Evolutionary conservation across 2,113 vertebrate genomes (phyloP).

Genomic region (Arizona elegans): DNA sequence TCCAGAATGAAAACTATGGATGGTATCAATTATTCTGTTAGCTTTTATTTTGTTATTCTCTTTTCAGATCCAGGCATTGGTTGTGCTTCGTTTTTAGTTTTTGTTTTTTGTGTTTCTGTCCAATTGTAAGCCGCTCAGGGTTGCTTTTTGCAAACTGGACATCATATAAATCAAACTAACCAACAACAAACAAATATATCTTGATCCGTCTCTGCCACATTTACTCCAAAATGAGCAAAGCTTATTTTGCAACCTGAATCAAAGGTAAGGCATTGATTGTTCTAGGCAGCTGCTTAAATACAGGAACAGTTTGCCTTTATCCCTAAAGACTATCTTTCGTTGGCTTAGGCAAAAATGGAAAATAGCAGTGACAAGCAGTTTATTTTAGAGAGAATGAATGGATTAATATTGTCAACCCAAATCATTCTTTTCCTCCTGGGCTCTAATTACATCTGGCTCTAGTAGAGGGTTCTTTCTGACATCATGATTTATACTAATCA

Average conservation of each 20-base stretch:
- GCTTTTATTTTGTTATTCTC: not conserved
- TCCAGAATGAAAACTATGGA: not conserved
- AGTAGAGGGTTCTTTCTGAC: not conserved
- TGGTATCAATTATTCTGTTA: not conserved
- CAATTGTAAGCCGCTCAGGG: not conserved
- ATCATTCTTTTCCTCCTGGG: not conserved
- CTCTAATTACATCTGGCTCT: not conserved
- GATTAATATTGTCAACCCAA: not conserved
- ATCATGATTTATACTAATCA: not conserved
- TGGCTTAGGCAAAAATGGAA: not conserved
- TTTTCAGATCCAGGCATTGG: not conserved
- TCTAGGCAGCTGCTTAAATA: constrained; percentile 2
- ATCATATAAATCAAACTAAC: not conserved
- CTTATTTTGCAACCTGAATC: not conserved
- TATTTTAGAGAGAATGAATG: not conserved
- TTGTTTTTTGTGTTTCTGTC: not conserved
- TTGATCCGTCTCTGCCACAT: not conserved
- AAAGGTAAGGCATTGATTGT: not conserved
- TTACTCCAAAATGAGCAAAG: not conserved
- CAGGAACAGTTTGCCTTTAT: not conserved
- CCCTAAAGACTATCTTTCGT: not conserved
- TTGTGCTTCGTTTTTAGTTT: not conserved
- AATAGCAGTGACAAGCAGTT: not conserved
- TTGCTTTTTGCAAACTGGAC: not conserved
- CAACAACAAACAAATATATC: not conserved